phyloP scores from a whole-genome alignment of 2,888 invertebrate genomes.

The Ophraella communa region DNA sequence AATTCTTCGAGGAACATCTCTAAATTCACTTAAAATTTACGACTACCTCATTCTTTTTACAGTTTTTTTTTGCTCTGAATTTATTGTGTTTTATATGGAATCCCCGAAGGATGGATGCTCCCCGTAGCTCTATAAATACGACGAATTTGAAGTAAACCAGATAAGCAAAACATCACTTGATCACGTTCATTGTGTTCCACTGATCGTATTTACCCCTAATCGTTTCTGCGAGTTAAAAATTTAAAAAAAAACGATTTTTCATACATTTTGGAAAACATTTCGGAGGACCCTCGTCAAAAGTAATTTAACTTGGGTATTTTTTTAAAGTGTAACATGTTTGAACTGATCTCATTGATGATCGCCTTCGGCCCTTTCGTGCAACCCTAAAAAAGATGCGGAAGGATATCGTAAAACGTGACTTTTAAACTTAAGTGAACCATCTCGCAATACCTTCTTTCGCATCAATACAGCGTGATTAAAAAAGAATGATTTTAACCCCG shows the following conservation, averaged over 20 bases:
- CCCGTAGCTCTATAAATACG: too few species aligned
- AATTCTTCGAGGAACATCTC: not conserved
- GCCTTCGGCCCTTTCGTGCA: conserved; percentile 1
- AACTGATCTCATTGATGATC: conserved; percentile 15
- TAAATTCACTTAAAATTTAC: not conserved
- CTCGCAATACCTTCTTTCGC: not conserved
- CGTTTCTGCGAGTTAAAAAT: too few species aligned
- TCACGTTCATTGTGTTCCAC: too few species aligned
- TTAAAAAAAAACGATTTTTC: too few species aligned
- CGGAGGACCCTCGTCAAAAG: not conserved
- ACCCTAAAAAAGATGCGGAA: not conserved
- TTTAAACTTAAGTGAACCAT: not conserved
- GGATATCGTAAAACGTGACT: not conserved
- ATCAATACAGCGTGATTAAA: not conserved
- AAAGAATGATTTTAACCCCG: not conserved
- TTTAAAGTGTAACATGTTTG: not conserved
- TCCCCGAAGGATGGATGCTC: not conserved
- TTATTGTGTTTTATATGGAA: not conserved
- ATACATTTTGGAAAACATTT: not conserved
- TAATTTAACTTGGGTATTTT: not conserved
- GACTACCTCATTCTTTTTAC: not conserved
- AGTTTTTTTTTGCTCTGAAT: not conserved
- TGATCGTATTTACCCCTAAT: too few species aligned
- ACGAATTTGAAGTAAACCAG: too few species aligned
- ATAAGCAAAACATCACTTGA: too few species aligned